Base-by-base conservation (phyloP, 2,888 invertebrate genomes). In the Stenichneumon culpator region DNA sequence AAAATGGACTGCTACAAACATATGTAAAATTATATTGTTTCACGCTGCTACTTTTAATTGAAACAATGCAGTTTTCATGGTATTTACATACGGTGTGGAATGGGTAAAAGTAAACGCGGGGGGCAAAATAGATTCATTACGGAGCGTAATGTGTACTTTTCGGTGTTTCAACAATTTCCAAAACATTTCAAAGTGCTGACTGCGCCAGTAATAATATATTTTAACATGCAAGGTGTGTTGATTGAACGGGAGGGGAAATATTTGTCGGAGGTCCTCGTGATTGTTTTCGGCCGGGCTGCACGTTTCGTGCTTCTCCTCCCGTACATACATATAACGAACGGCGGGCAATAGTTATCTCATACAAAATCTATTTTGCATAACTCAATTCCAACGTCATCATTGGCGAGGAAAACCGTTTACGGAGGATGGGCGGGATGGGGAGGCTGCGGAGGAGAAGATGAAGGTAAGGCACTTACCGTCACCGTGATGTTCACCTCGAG, bases 291-390 rank as follows among this genome's bases (percentile, higher is more conserved):
- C 3, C 57, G 9, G n/a, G 28, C 1, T 28, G 22, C 32, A 32
- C 32, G 16, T 16, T 3, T 47, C 16, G 44, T 16, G 44, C 44
- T 47, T 16, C 44, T 47, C 63, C 11, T 60, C 63, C 11, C 63
- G 28, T n/a, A 5, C 16, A 3, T 19, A 36, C 25, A 44, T 28
- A 28, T 16, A 65, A 75, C 73, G 52, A 69, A 68, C 52, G 79
- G 67, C 87, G 81, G 87, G 86, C 88, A 89, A 92, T 90, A 91
- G 91, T 92, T 93, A 92, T 92, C 92, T 91, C 92, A 92, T 91
- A 88, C 82, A 90, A 90, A 93, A 93, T 93, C 90, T 89, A 91
- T 90, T 93, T 93, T 92, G 88, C 90, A 86, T 93, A 93, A 93
- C 91, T 92, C 90, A 87, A 93, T 93, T 93, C 87, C 88, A 90